These are phyloP conservation scores for Siniperca chuatsi DNA, from an alignment of 2,113 vertebrate genomes.

Conservation along the genomic window DNA sequence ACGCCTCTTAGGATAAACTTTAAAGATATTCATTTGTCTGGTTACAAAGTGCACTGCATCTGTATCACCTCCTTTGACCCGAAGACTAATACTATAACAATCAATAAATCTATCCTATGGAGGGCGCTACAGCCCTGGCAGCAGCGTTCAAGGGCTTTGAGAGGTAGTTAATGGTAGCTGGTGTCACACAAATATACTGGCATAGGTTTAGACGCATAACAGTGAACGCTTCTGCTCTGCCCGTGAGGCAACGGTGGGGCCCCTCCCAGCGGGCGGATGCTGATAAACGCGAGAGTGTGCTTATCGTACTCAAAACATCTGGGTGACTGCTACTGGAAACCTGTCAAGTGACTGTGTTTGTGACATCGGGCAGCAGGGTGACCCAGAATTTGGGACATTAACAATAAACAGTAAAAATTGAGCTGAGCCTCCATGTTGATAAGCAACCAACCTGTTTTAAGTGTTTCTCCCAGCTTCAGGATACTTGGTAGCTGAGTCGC, in stretches of 20 bases:
- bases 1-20: accelerated
- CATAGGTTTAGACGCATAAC: neutral
- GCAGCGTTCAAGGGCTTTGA: neutral
- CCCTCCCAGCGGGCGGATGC: conserved; percentile 64
- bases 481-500: neutral
- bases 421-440: neutral
- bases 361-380: neutral
- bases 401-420: accelerated
- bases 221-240: neutral
- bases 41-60: neutral
- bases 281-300: conserved; percentile 71
- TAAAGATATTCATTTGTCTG: neutral
- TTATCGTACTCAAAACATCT: conserved; percentile 74
- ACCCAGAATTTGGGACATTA: neutral
- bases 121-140: conserved; percentile 53
- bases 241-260: conserved; percentile 33
- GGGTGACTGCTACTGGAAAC: conserved; percentile 39
- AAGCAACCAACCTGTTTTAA: neutral
- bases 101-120: conserved; percentile 23
- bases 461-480: neutral
- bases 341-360: neutral
- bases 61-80: neutral
- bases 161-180: neutral
- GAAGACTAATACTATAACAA: accelerated
- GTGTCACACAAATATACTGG: neutral